Conservation (phyloP, 2,113 vertebrate species). For the Mystacornis crossleyi region DNA sequence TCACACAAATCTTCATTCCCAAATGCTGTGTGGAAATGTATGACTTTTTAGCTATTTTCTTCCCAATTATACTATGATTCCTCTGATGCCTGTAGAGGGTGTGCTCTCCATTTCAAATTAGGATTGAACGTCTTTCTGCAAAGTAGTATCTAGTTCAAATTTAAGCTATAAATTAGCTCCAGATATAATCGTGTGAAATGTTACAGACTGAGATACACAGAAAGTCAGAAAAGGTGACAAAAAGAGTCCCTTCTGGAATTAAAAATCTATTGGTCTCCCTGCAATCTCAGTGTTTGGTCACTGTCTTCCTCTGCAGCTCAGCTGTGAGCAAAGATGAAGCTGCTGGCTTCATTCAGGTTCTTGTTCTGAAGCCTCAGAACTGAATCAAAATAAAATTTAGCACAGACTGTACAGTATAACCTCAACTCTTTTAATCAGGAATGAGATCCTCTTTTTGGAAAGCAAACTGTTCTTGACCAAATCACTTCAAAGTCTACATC, state of each 20-base stretch:
- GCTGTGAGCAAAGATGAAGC: neutral
- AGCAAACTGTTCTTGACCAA: neutral
- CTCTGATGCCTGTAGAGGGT: slow-evolving; percentile 54
- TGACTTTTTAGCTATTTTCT: neutral
- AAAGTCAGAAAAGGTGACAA: neutral
- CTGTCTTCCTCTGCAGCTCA: neutral
- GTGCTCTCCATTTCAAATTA: slow-evolving; percentile 39
- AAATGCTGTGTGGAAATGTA: neutral
- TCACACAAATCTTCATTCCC: neutral
- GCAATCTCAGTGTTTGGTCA: neutral
- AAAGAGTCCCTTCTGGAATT: neutral
- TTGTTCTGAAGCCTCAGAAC: neutral
- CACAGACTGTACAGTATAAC: neutral
- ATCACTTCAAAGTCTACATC: neutral
- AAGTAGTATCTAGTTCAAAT: neutral
- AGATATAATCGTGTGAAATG: neutral
- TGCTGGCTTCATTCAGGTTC: neutral
- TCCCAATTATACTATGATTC: neutral
- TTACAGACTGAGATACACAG: neutral
- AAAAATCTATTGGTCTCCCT: neutral
- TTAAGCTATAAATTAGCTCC: neutral
- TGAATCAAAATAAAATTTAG: neutral
- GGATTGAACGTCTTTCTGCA: neutral
- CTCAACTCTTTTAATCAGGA: neutral
- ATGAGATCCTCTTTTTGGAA: neutral